Evolutionary conservation across 2,113 vertebrate species (phyloP), one percentile per base, ranked within the genome.

Genomic region (Varanus komodoensis): DNA sequence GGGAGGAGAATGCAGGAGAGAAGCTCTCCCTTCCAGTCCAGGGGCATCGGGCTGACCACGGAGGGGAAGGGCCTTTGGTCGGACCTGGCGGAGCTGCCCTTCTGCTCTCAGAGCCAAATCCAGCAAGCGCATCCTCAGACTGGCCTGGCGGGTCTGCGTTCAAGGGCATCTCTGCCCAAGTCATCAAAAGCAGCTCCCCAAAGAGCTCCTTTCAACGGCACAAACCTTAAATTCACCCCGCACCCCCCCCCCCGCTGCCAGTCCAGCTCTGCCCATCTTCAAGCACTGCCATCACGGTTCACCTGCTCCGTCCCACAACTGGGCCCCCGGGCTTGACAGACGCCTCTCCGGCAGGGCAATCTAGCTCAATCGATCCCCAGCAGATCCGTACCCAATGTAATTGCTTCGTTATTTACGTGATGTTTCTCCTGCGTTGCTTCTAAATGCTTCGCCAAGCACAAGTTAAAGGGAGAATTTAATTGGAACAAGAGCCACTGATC

Each of bases 261-360:
- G 32, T 44, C 27, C 27, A 23, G 38, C 67, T 87, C 78, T 2
- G 0, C 0, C 0, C 54, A 6, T 17, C 71, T 79, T 81, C 32
- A 19, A 78, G n/a, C 11, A 0, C 1, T 0, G 38, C 0, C 0
- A 21, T 15, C 61, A 6, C 86, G 75, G 73, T 69, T 29, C 15
- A 0, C 8, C n/a, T 32, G 61, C 67, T 3, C 1, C 9, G 0
- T n/a, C 0, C n/a, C 11, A 52, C 1, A 0, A 0, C 1, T 44
- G 82, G 73, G 74, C 84, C 71, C 0, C 27, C 79, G 0, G 74
- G 21, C 34, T 8, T 21, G 50, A 44, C 69, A 4, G 34, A 69
- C 44, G 8, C 17, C 52, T 69, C 44, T 54, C 78, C 25, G 23
- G 27, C 48, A 89, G 50, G 48, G 25, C 75, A 84, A 74, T 67